Evolutionary conservation across 2,888 invertebrate genomes (phyloP).

Genomic region (Pachycephus smyrnensis): DNA sequence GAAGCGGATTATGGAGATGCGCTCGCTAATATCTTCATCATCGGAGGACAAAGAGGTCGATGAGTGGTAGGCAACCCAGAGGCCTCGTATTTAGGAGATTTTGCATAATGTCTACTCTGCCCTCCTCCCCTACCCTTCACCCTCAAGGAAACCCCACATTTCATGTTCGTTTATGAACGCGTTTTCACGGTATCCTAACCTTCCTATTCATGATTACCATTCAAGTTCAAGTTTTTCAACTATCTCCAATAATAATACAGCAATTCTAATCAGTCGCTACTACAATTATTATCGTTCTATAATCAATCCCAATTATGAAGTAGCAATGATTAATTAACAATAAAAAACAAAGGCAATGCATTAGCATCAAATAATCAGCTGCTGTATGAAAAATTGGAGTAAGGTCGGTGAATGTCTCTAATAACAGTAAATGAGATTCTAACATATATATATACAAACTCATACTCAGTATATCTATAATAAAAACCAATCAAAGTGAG

Average conservation of each 20-base stretch:
- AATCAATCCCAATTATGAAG: not conserved
- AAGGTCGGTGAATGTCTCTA: not conserved
- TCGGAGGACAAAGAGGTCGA: conserved; percentile 21
- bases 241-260: not conserved
- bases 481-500: not conserved
- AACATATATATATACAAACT: not conserved
- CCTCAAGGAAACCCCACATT: not conserved
- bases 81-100: conserved; percentile 11
- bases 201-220: not conserved
- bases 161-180: not conserved
- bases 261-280: not conserved
- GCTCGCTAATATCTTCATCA: conserved; percentile 23
- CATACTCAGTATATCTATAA: not conserved
- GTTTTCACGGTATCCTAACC: not conserved
- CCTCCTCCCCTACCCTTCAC: not conserved
- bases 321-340: conserved; percentile 2
- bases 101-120: conserved; percentile 9
- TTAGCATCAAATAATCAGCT: not conserved
- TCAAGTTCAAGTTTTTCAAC: not conserved
- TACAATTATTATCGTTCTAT: not conserved
- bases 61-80: conserved; percentile 1
- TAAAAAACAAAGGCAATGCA: not conserved
- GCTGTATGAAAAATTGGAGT: not conserved
- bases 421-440: not conserved
- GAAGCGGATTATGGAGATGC: conserved; percentile 22